Evolutionary conservation across 2,113 vertebrate species (phyloP), one percentile per base, ranked within the genome.

Genomic region (Pionites leucogaster): DNA sequence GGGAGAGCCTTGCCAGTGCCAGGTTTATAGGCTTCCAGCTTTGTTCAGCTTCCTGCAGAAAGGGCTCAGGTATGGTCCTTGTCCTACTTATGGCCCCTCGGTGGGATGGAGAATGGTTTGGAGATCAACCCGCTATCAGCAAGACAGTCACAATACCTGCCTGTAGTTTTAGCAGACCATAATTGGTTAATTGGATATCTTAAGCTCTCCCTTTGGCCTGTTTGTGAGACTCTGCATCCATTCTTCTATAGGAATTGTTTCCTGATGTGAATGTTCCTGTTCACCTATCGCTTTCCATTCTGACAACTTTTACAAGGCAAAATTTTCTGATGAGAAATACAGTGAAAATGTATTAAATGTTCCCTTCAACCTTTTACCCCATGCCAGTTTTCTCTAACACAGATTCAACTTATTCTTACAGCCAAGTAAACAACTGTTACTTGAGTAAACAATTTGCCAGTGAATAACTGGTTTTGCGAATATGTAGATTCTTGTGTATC

Each of bases 101-200:
- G 23, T 25, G 16, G 4, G 16, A 7, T 4, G 29, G 70, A 60
- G 55, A 41, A 37, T 11, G 10, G 15, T 59, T 53, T 77, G 37
- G 31, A 31, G 17, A 25, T 52, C 27, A 13, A 23, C 13, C 7
- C 5, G 0, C 14, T 25, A 2, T 15, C 17, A 25, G 27, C 27
- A n/a, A 42, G 59, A 59, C 46, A 7, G 25, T 27, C 0, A 0
- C 0, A 0, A 20, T 37, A 16, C 13, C 18, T 6, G 0, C 29
- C 53, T 5, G 0, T 7, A 14, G 37, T 3, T 64, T 72, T 39
- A 41, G 35, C 41, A 46, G 33, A 9, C 4, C 2, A 19, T 37
- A 42, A 55, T 60, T 37, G 57, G 14, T 75, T 68, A 37, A 31
- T 15, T 37, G 25, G 18, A 1, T 27, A 11, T 10, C 10, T 37